phyloP scores from a whole-genome alignment of 2,113 vertebrate species.

The Typhlomys cinereus region DNA sequence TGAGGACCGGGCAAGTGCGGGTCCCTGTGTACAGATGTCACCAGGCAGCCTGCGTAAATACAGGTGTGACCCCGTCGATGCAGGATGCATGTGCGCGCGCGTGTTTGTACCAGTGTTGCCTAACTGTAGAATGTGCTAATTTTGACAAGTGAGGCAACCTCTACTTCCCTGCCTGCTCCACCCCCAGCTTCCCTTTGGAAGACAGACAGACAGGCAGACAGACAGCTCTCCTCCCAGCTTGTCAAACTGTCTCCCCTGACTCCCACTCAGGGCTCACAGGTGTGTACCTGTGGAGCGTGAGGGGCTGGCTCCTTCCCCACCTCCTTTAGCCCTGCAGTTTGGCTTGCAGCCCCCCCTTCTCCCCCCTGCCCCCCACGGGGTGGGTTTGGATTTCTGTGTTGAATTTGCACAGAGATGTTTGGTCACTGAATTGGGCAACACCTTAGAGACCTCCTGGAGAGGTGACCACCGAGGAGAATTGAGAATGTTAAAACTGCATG shows the following conservation, averaged over 20 bases:
- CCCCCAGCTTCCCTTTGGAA: conserved; percentile 73
- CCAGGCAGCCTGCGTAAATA: background rate
- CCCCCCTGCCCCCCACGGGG: fast-evolving
- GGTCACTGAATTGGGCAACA: too few relatives aligned
- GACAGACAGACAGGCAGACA: conserved; percentile 79
- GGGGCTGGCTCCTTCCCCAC: background rate
- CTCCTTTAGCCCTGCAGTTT: background rate
- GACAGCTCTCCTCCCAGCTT: conserved; percentile 79
- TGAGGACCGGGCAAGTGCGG: background rate
- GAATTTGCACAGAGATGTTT: conserved; percentile 57
- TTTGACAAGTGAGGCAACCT: conserved; percentile 49
- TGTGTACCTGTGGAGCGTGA: conserved; percentile 35
- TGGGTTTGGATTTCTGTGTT: conserved; percentile 16
- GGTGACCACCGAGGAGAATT: background rate
- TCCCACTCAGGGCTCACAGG: conserved; percentile 69
- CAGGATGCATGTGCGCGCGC: background rate
- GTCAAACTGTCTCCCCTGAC: conserved; percentile 74
- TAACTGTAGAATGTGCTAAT: conserved; percentile 61
- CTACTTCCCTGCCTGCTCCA: conserved; percentile 63
- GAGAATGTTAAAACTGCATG: background rate
- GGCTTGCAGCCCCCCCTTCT: background rate
- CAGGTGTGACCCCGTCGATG: conserved; percentile 39
- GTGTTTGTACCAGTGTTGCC: conserved; percentile 59
- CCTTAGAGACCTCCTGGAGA: conserved; percentile 32
- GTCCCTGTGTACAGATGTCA: background rate